phyloP scores from a whole-genome alignment of 2,888 invertebrate species.

The Orgyia antiqua region DNA sequence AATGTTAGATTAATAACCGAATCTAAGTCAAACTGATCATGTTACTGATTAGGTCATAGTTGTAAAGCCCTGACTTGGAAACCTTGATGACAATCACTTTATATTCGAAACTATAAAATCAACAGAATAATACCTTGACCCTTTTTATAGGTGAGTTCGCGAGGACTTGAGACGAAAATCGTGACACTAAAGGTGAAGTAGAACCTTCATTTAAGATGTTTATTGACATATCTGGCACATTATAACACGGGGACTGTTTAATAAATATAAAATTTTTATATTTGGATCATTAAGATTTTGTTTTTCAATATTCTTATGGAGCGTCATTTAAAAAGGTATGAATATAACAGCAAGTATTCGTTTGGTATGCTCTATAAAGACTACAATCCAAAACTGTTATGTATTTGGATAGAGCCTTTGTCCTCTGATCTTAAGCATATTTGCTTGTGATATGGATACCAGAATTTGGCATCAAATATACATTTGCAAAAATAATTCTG shows the following conservation, averaged over 20 bases:
- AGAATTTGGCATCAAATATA: too few relatives aligned
- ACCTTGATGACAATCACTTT: constrained; percentile 39
- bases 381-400: too few relatives aligned
- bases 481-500: too few relatives aligned
- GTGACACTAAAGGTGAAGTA: constrained; percentile 36
- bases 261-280: too few relatives aligned
- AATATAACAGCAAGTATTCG: too few relatives aligned
- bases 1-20: constrained; percentile 31
- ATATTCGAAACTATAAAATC: constrained; percentile 32
- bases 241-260: constrained; percentile 18
- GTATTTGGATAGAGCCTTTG: too few relatives aligned
- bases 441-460: too few relatives aligned
- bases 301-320: too few relatives aligned
- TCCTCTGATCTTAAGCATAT: too few relatives aligned
- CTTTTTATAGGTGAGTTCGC: constrained; percentile 22
- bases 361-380: too few relatives aligned
- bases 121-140: constrained; percentile 43
- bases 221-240: constrained; percentile 22
- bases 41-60: constrained; percentile 3
- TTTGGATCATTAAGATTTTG: too few relatives aligned
- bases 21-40: constrained; percentile 12
- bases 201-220: constrained; percentile 25
- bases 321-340: too few relatives aligned
- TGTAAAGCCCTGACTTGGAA: constrained; percentile 32
- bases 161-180: constrained; percentile 26